Evolutionary conservation across 2,797 vertebrate species (phyloP).

Genomic region (Serranus cabrilla): DNA sequence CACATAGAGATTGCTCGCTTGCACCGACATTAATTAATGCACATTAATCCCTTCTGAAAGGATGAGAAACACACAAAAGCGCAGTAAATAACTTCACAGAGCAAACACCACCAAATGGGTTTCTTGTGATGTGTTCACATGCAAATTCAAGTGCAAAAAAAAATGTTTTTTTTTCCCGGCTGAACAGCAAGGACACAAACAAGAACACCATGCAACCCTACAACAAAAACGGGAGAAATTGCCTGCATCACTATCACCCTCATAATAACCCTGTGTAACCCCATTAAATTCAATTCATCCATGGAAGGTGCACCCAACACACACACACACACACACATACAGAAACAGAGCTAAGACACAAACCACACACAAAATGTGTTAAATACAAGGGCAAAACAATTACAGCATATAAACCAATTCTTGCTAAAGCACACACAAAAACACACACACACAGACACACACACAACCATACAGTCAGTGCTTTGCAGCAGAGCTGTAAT

Average conservation of each 20-base stretch:
- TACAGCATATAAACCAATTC: conserved; percentile 46
- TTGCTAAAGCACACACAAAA: conserved; percentile 16
- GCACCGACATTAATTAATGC: conserved; percentile 17
- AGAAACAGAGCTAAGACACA: conserved; percentile 24
- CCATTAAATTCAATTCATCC: conserved; percentile 63
- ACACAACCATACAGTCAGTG: not conserved
- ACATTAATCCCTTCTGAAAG: conserved; percentile 3
- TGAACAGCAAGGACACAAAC: conserved; percentile 20
- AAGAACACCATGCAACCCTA: not conserved
- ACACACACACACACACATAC: not conserved
- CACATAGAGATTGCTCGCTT: not conserved
- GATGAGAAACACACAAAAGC: not conserved
- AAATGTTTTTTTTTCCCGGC: not conserved
- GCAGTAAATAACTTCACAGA: conserved; percentile 1
- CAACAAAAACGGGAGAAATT: conserved; percentile 19
- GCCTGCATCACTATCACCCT: conserved; percentile 31
- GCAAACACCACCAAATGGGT: conserved; percentile 4
- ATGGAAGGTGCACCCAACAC: conserved; percentile 26
- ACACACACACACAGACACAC: conserved; percentile 15
- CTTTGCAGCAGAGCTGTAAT: conserved; percentile 34
- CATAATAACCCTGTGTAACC: conserved; percentile 48
- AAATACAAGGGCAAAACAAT: conserved; percentile 64
- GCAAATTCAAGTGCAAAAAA: conserved; percentile 33
- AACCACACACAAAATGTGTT: conserved; percentile 43
- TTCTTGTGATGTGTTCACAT: conserved; percentile 23